Base-by-base conservation (phyloP, 2,888 invertebrate genomes). In the Unio pictorum region DNA sequence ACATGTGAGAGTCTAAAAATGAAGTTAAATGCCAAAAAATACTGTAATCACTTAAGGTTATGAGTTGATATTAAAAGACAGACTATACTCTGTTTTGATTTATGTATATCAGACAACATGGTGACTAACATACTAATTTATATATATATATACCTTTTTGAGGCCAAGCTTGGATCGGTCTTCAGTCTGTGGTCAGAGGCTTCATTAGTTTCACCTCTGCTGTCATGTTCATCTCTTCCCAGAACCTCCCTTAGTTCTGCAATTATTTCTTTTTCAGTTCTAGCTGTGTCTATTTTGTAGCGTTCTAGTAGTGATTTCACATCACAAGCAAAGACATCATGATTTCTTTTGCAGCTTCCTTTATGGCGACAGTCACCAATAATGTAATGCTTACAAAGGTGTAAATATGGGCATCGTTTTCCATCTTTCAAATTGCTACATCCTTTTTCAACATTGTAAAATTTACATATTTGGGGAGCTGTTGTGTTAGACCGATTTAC, bases 311-410 rank as follows among this genome's bases (percentile, higher is more conserved):
- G 69, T 2, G 26, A 57, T 67, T 63, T 75, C 3, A 72, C 67
- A 23, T 68, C 64, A 20, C 59, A 55, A 45, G 72, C 69, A 11
- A 67, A 57, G 5, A 82, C 65, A 67, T 81, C 68, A 68, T 82
- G 82, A 59, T 71, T 78, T 70, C 82, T 75, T 59, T 65, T 74
- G 60, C 82, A 82, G 3, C 66, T 67, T 57, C 62, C 67, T 17
- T 74, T 75, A 78, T 80, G 81, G 58, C 71, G 72, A 64, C 82
- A 82, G 8, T 61, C 68, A 57, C 70, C 70, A 20, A 57, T 58
- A 23, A 82, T 59, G 64, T 75, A 82, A 61, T 76, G 75, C 54
- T 70, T 76, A 72, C 82, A 82, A 23, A 82, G 66, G 59, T 81
- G 80, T 20, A 81, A 62, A 76, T 74, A 75, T 60, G 76, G 73